A percentile compares a stretch with the other conserved stretches of the same genome.
Evolutionary conservation across 2,888 invertebrate species (phyloP).

Genomic region (Stenichneumon culpator): DNA sequence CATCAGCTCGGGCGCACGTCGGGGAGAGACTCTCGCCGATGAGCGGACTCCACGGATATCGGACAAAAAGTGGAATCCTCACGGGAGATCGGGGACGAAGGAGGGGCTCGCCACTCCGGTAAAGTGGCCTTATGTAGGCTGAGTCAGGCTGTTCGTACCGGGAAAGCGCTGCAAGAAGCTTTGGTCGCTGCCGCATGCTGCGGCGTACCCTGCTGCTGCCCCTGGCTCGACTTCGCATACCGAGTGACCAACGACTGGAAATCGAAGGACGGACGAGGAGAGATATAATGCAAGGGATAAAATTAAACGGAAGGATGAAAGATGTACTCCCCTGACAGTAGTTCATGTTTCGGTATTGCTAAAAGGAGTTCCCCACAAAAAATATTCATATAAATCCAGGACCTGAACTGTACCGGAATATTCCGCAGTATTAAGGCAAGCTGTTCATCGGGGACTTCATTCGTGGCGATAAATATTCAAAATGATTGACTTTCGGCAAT

Average conservation of each 20-base stretch:
- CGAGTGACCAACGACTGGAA: conserved; percentile 59
- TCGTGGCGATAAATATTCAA: background rate
- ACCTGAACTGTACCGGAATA: background rate
- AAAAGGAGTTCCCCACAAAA: background rate
- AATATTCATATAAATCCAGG: background rate
- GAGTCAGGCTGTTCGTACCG: conserved; percentile 78
- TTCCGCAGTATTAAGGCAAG: background rate
- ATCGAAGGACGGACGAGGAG: conserved; percentile 38
- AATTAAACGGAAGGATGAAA: conserved; percentile 15
- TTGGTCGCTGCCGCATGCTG: conserved; percentile 61
- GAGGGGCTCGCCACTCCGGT: conserved; percentile 66
- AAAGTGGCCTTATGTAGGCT: conserved; percentile 82
- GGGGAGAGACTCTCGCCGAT: conserved; percentile 42
- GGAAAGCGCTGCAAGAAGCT: conserved; percentile 78
- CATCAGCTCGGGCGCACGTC: conserved; percentile 42
- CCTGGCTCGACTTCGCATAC: conserved; percentile 50
- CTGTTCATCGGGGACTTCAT: background rate
- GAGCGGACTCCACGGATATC: conserved; percentile 69
- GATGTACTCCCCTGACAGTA: background rate
- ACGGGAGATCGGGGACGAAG: conserved; percentile 70
- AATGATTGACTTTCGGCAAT: background rate
- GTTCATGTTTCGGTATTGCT: background rate
- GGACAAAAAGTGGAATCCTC: conserved; percentile 79
- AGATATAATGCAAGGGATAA: background rate
- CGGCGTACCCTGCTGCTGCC: conserved; percentile 17